phyloP scores from a whole-genome alignment of 2,797 vertebrate genomes.

The Acanthis flammea region DNA sequence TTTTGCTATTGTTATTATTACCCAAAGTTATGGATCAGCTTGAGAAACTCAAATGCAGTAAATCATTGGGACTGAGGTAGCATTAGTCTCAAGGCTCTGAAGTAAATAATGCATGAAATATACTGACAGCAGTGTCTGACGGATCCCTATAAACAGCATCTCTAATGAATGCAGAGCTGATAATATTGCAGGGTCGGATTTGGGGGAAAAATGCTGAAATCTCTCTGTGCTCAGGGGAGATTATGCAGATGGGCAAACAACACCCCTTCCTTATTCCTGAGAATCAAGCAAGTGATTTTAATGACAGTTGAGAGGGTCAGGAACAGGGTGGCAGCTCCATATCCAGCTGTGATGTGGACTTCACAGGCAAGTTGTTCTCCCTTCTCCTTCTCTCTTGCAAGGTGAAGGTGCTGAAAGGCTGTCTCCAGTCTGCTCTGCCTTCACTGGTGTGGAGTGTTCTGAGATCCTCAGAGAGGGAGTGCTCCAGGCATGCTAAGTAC shows the following conservation, averaged over 20 bases:
- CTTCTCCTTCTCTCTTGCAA: background rate
- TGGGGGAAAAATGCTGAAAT: background rate
- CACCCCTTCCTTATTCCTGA: rapidly evolving
- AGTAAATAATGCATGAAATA: slow-evolving; percentile 67
- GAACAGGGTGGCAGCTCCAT: background rate
- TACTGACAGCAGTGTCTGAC: slow-evolving; percentile 54
- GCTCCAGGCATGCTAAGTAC: slow-evolving; percentile 5
- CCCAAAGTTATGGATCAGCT: slow-evolving; percentile 65
- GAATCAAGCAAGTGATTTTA: background rate
- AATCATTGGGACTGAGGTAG: slow-evolving; percentile 45
- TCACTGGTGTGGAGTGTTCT: background rate
- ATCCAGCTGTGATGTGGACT: background rate
- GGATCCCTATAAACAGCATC: slow-evolving; percentile 51
- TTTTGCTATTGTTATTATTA: slow-evolving; percentile 63
- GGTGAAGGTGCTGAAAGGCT: background rate
- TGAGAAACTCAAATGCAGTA: slow-evolving; percentile 57
- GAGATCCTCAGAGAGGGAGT: background rate
- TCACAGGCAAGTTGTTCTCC: background rate
- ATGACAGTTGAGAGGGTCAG: background rate
- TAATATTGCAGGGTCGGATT: background rate
- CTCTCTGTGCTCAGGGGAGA: rapidly evolving
- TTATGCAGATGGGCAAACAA: background rate
- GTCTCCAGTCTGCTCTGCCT: background rate
- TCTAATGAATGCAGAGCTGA: slow-evolving; percentile 37
- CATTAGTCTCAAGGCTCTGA: slow-evolving; percentile 56